Percentiles rank a stretch among this genome's conserved stretches.
Evolutionary conservation across 2,888 invertebrate species (phyloP).

Genomic region (Acholoe squamosa): DNA sequence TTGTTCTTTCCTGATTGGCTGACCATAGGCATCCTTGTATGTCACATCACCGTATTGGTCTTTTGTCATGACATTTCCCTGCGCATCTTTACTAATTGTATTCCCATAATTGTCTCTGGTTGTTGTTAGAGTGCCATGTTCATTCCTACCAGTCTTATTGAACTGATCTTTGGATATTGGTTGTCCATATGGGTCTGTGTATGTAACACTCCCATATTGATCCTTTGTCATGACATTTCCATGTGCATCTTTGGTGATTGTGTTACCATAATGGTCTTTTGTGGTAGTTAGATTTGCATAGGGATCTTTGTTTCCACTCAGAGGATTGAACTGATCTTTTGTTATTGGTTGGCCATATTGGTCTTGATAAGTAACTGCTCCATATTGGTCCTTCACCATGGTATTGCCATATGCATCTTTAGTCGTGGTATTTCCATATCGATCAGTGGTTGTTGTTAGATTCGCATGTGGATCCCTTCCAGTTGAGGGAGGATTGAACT

Average conservation of each 20-base stretch:
- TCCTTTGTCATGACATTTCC: slow-evolving; percentile 35
- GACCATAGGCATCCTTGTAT: neutral
- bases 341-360: neutral
- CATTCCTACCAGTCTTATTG: neutral
- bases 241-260: neutral
- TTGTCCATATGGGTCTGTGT: neutral
- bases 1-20: neutral
- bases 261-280: slow-evolving; percentile 19
- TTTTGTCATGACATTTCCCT: neutral
- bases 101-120: slow-evolving; percentile 7
- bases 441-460: neutral
- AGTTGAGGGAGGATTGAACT: neutral
- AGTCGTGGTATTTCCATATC: neutral
- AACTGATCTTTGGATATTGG: slow-evolving; percentile 5
- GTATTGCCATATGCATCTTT: slow-evolving; percentile 14
- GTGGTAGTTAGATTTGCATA: neutral
- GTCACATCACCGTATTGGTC: slow-evolving; percentile 24
- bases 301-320: neutral
- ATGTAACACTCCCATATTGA: neutral
- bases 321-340: neutral
- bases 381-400: neutral
- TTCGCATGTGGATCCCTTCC: neutral
- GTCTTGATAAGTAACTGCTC: neutral
- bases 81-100: neutral
- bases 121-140: neutral